phyloP scores from a whole-genome alignment of 2,113 vertebrate genomes.

The Gasterosteus nipponicus region DNA sequence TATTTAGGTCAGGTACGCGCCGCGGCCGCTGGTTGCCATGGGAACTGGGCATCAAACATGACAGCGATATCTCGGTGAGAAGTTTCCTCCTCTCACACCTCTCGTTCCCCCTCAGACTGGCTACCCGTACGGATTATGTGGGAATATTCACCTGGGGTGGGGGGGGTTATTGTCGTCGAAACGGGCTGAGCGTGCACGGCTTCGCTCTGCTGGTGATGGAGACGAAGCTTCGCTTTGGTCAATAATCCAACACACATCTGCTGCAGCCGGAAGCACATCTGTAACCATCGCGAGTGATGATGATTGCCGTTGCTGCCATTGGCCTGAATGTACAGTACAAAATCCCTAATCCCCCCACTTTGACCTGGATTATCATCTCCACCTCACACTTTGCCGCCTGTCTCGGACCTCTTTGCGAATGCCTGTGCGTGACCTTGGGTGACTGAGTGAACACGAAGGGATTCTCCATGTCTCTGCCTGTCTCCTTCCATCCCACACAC shows the following conservation, averaged over 20 bases:
- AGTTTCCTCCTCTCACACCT: constrained; percentile 49
- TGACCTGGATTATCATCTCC: constrained; percentile 28
- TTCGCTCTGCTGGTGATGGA: constrained; percentile 1
- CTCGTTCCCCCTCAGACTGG: constrained; percentile 43
- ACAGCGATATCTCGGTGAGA: constrained; percentile 52
- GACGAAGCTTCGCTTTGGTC: constrained; percentile 49
- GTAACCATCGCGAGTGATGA: no score
- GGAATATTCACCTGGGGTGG: background rate
- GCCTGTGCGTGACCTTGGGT: constrained; percentile 53
- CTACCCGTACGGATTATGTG: constrained; percentile 52
- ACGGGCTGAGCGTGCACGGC: constrained; percentile 3
- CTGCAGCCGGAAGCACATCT: background rate
- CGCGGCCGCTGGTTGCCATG: constrained; percentile 70
- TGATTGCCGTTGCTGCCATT: constrained; percentile 33
- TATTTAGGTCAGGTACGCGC: constrained; percentile 78
- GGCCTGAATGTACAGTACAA: constrained; percentile 36
- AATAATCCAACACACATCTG: constrained; percentile 72
- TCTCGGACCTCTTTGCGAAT: constrained; percentile 21
- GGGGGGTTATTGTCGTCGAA: constrained; percentile 11
- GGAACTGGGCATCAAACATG: constrained; percentile 79
- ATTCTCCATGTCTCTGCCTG: constrained; percentile 54
- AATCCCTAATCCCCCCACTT: constrained; percentile 13
- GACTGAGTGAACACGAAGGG: constrained; percentile 56
- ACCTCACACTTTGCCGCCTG: constrained; percentile 9
- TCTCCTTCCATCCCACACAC: constrained; percentile 29